Evolutionary conservation across 1,140 invertebrate species (phyloP).

Genomic region (Scaptomyza pallida): DNA sequence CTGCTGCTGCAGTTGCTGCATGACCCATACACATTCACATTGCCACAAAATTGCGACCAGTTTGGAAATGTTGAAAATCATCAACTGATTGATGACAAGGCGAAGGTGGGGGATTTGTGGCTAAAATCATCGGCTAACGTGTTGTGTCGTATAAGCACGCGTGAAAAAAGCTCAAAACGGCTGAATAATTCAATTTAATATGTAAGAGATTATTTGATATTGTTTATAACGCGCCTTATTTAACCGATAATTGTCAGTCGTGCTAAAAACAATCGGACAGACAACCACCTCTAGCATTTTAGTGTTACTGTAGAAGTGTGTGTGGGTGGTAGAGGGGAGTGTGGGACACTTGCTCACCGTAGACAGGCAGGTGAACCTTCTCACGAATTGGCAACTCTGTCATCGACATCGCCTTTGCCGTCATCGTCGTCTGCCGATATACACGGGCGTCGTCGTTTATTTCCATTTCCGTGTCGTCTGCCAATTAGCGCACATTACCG

Average conservation of each 20-base stretch:
- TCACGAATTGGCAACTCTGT: conserved; percentile 30
- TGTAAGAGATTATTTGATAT: no score
- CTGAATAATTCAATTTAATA: no score
- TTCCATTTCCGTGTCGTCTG: conserved; percentile 72
- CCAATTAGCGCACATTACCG: conserved; percentile 70
- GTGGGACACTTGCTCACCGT: conserved; percentile 57
- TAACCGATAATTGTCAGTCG: no score
- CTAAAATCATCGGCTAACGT: no score
- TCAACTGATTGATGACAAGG: conserved; percentile 70
- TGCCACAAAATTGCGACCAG: conserved; percentile 33
- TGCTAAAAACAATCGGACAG: not conserved
- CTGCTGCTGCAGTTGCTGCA: not conserved
- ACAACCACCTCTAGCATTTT: not conserved
- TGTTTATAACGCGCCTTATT: no score
- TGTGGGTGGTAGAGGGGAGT: not conserved
- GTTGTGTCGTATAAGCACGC: no score
- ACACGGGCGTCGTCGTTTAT: conserved; percentile 50
- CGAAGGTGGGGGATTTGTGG: not conserved
- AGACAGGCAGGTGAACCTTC: conserved; percentile 47
- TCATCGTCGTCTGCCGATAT: conserved; percentile 50
- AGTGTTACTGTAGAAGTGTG: no score
- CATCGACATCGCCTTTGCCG: conserved; percentile 9
- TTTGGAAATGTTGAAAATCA: conserved; percentile 57
- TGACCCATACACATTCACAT: no score
- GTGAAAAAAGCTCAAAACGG: not conserved